Evolutionary conservation across 2,113 vertebrate genomes (phyloP).

Genomic region (Apodemus speciosus): DNA sequence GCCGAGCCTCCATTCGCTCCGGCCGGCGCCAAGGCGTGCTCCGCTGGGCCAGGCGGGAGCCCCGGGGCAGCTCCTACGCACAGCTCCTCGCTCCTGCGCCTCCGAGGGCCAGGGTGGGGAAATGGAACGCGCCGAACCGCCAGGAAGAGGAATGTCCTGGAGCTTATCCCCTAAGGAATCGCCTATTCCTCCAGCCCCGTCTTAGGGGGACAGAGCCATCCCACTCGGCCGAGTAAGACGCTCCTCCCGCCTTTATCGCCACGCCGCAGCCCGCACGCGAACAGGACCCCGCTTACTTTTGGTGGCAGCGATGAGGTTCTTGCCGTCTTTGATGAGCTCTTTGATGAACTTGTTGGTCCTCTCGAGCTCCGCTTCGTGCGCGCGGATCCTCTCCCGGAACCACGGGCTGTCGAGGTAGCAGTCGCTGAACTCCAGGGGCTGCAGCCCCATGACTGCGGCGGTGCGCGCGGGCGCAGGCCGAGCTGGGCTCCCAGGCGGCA

Average conservation of each 20-base stretch:
- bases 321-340: constrained; percentile 97
- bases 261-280: background rate
- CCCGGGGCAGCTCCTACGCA: background rate
- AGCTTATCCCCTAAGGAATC: background rate
- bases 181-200: background rate
- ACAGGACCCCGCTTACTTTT: constrained; percentile 87
- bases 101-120: background rate
- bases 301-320: constrained; percentile 96
- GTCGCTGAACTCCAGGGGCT: constrained; percentile 97
- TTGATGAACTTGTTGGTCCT: constrained; percentile 98
- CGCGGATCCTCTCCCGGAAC: constrained; percentile 94
- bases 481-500: background rate
- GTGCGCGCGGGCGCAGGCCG: background rate
- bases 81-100: background rate
- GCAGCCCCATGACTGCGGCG: constrained; percentile 92
- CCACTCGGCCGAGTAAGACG: background rate
- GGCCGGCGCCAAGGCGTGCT: background rate
- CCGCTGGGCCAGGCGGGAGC: background rate
- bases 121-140: background rate
- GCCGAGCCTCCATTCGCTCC: background rate
- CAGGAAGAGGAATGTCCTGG: background rate
- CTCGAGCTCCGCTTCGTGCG: constrained; percentile 96
- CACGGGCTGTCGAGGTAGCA: constrained; percentile 96
- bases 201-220: background rate
- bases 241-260: background rate